Conservation (phyloP, 1,140 invertebrate species). For the Brachionus koreanus region DNA sequence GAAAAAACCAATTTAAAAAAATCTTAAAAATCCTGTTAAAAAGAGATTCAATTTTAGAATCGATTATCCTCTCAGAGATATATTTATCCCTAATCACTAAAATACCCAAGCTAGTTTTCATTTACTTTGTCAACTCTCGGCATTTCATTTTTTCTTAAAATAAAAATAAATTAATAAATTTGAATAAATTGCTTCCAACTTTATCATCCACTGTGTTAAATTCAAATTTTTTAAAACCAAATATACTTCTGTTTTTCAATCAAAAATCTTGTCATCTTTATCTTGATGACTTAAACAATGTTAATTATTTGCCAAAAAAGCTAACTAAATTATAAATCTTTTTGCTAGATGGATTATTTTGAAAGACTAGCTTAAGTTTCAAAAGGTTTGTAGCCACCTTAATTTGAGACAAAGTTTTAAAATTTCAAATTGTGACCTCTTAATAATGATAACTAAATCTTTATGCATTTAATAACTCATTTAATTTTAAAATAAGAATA, state of each 20-base stretch:
- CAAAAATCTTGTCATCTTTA: background rate
- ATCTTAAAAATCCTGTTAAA: too few relatives aligned
- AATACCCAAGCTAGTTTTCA: too few relatives aligned
- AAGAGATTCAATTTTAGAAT: too few relatives aligned
- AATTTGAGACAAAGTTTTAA: background rate
- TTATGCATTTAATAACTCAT: constrained; percentile 3
- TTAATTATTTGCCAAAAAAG: background rate
- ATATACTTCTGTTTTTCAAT: background rate
- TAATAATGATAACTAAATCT: background rate
- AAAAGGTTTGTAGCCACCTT: background rate
- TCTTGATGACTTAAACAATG: background rate
- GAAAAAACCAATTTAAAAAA: too few relatives aligned
- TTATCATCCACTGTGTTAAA: too few relatives aligned
- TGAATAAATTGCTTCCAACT: background rate
- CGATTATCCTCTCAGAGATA: too few relatives aligned
- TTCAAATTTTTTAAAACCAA: too few relatives aligned
- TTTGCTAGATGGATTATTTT: background rate
- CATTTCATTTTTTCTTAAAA: too few relatives aligned
- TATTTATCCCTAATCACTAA: too few relatives aligned
- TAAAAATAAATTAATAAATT: too few relatives aligned
- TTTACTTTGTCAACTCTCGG: too few relatives aligned
- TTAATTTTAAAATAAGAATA: background rate
- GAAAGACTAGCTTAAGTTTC: background rate
- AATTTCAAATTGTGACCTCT: background rate
- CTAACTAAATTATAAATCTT: background rate